Percentiles rank a stretch among this genome's conserved stretches.
Conservation (phyloP, 2,797 vertebrate species). For the Syncerus caffer region DNA sequence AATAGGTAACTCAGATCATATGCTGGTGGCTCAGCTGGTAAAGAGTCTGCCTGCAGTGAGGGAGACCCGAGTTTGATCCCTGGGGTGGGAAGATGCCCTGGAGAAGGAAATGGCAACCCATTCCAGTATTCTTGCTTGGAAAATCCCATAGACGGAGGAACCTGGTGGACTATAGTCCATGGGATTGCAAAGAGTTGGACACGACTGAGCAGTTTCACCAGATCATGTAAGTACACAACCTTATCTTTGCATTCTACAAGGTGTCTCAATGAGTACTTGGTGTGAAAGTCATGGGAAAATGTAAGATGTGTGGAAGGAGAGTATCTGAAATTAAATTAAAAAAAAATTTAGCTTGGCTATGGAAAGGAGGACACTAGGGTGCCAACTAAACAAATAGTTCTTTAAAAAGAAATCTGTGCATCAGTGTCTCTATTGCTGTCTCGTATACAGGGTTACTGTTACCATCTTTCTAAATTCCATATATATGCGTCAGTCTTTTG, state of each 20-base stretch:
- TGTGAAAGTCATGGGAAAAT: not conserved
- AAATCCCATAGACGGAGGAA: not conserved
- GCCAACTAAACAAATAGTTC: not conserved
- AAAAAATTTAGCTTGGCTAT: not conserved
- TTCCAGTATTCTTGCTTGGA: not conserved
- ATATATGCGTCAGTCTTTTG: too few species aligned
- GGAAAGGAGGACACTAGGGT: not conserved
- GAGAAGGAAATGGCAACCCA: not conserved
- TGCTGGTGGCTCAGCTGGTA: not conserved
- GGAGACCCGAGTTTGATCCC: not conserved
- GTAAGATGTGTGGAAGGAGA: not conserved
- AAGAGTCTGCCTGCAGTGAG: not conserved
- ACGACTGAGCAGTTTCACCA: not conserved
- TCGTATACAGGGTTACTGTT: too few species aligned
- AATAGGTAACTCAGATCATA: not conserved
- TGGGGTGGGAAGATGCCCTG: not conserved
- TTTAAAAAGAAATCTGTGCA: not conserved
- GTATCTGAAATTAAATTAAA: not conserved
- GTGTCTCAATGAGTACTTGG: not conserved
- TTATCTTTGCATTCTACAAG: not conserved
- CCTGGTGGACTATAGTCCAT: not conserved
- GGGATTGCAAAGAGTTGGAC: not conserved
- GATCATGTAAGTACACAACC: not conserved
- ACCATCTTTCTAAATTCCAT: too few species aligned
- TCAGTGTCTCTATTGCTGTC: too few species aligned